A percentile compares a stretch with the other conserved stretches of the same genome.
phyloP scores from a whole-genome alignment of 2,113 vertebrate genomes.

The Silurus meridionalis region DNA sequence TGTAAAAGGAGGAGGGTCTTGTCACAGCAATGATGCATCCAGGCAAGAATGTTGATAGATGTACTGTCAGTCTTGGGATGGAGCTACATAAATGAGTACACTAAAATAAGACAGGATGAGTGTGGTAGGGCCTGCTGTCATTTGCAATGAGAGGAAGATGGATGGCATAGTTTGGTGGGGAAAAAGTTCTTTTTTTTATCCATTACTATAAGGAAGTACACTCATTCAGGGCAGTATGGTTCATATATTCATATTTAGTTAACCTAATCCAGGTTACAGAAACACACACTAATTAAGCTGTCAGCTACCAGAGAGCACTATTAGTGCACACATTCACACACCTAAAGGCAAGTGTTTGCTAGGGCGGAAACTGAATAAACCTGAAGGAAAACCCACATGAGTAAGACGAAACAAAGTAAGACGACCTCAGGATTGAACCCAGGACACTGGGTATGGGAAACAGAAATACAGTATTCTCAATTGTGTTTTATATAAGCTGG shows the following conservation, averaged over 20 bases:
- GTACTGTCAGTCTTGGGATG: constrained; percentile 20
- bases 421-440: neutral
- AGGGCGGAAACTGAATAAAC: neutral
- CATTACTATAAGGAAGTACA: neutral
- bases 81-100: constrained; percentile 22
- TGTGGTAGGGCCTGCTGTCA: neutral
- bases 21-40: constrained; percentile 19
- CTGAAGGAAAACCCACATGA: neutral
- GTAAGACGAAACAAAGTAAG: neutral
- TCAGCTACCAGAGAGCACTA: neutral
- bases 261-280: no score
- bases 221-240: neutral
- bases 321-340: neutral
- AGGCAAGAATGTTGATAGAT: constrained; percentile 30
- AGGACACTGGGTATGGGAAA: neutral
- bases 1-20: neutral
- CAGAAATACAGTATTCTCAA: neutral
- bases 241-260: neutral
- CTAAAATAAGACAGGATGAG: constrained; percentile 36
- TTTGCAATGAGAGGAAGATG: neutral
- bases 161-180: constrained; percentile 3
- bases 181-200: neutral
- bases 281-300: neutral
- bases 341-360: neutral
- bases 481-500: neutral